Base-by-base conservation (phyloP, 2,113 vertebrate species). In the Megaceryle maxima region DNA sequence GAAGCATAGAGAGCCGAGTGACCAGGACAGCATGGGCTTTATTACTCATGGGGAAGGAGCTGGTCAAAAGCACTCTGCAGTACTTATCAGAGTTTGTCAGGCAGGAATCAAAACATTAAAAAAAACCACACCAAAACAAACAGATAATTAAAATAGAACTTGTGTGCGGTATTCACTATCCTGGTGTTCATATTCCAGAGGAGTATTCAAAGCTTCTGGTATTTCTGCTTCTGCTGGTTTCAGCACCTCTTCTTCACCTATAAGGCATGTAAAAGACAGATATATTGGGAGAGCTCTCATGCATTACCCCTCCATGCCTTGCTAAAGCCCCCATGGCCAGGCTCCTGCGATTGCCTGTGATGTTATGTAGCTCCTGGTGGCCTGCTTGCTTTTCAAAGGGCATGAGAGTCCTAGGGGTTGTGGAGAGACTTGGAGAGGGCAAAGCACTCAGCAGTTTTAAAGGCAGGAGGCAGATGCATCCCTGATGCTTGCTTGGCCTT, bases 171-270 rank as follows among this genome's bases (percentile, higher is more conserved):
- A 55, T 16, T 95, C 50, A 0, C 94, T 81, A 70, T 96, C 96
- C 64, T 82, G 41, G 3, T 67, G 26, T 3, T 95, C 68, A 28
- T 48, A 94, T 82, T 97, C 95, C 87, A 94, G 82, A 41, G 87
- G 19, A 90, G 24, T 12, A 3, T 83, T 85, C 60, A 86, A 24
- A 56, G 18, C 76, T 59, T 69, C 90, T n/a, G 89, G 39, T 37
- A 37, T 67, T 64, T 88, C 95, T 69, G 50, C 69, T 57, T 94
- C 97, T 50, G 64, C 66, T 73, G 70, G 78, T 62, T 79, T 59
- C 76, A 90, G 44, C 59, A 78, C 28, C 46, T 97, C 92, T 39
- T 92, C 83, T 63, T 85, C 78, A 96, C 95, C 98, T 98, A 11
- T 25, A 94, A 92, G 75, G 77, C 33, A 92, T 13, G 60, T 81